Evolutionary conservation across 1,140 invertebrate genomes (phyloP), one percentile per base, ranked within the genome.

Genomic region (Euura saliciscinereae): DNA sequence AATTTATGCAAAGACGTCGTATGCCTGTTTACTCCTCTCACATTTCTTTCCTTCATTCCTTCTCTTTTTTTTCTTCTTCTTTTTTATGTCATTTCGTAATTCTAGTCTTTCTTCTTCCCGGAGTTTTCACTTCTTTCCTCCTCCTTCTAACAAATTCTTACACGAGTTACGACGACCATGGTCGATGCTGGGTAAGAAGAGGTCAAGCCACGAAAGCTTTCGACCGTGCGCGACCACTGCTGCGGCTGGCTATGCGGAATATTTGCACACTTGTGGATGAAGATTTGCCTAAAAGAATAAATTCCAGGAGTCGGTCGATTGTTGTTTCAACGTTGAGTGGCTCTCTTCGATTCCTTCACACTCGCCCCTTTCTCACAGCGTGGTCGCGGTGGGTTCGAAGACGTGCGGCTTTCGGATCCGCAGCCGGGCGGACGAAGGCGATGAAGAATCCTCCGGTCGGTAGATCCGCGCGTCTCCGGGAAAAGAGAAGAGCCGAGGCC

Each of bases 21-120:
- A 68, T 73, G 65, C 51, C 46, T 69, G 66, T 73, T 69, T 51
- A 70, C 7, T 44, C 45, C 59, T 46, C 66, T 68, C 71, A 59
- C 65, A 43, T 66, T 46, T 59, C 44, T 69, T 68, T 68, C 65
- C 42, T 43, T 44, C 43, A 69, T n/a, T 65, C 44, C 66, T 11
- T 11, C 43, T 69, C 13, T 42, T 5, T 69, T 51, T 73, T 5
- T 43, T 4, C n/a, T 69, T 44, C n/a, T 69, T 4, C 59, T 28
- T 51, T 65, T 28, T 44, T 44, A 69, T 70, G 11, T 66, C 44
- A 44, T 28, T 28, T 28, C 51, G 10, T 11, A 59, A 59, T 59
- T 59, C 51, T n/a, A 59, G 51, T 59, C 51, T 6, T n/a, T 59
- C 51, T 59, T 59, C 51, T 59, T 59, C 51, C 51, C 51, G 1